Evolutionary conservation across 2,113 vertebrate species (phyloP).

Genomic region (Nannospalax galili): DNA sequence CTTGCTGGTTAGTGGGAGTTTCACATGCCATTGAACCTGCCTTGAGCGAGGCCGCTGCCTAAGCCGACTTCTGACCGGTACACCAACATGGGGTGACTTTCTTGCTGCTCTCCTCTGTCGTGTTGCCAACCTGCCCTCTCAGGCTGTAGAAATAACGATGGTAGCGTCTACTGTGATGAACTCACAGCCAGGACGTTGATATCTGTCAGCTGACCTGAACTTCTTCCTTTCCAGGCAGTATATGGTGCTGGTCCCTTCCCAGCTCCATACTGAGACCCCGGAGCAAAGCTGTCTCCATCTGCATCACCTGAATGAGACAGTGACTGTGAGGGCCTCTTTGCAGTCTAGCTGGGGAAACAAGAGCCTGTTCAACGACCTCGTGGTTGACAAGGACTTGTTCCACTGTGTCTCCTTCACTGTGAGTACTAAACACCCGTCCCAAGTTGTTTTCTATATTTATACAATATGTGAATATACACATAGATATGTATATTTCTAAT

Average conservation of each 20-base stretch:
- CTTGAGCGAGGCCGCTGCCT: neutral
- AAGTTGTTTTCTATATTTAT: neutral
- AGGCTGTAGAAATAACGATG: neutral
- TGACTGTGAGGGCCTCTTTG: slow-evolving; percentile 68
- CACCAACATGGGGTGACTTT: neutral
- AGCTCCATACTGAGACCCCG: slow-evolving; percentile 27
- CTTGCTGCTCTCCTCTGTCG: neutral
- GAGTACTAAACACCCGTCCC: slow-evolving; percentile 43
- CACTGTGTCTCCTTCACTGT: slow-evolving; percentile 57
- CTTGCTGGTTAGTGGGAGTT: no score
- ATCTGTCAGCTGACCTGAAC: neutral
- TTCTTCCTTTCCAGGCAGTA: slow-evolving; percentile 77
- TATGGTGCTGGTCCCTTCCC: slow-evolving; percentile 67
- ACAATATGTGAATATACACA: neutral
- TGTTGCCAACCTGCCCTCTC: neutral
- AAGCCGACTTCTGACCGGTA: neutral
- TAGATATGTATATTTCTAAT: neutral
- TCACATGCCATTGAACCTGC: no score
- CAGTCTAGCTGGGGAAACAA: neutral
- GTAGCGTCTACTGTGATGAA: neutral
- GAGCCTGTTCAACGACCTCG: slow-evolving; percentile 70
- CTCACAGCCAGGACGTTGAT: neutral
- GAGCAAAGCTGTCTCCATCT: slow-evolving; percentile 82
- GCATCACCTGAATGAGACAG: slow-evolving; percentile 83
- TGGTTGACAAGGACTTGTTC: slow-evolving; percentile 46